Conservation (phyloP, 2,113 vertebrate genomes). For the Aythya baeri region DNA sequence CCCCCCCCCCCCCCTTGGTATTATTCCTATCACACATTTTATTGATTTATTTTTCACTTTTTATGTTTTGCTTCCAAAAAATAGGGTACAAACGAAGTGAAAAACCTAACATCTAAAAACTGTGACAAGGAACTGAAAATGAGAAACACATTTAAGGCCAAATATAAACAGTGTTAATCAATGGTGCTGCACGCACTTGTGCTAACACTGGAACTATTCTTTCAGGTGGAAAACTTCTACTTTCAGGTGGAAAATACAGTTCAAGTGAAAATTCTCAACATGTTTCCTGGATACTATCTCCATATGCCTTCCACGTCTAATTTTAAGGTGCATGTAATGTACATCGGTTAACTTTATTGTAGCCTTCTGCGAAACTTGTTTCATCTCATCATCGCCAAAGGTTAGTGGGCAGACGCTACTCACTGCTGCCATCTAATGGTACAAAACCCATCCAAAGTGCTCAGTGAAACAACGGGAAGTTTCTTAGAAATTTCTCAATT, state of each 20-base stretch:
- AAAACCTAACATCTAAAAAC: not conserved
- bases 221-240: not conserved
- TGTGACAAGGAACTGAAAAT: not conserved
- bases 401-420: not conserved
- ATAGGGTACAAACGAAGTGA: not conserved
- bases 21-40: not conserved
- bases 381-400: fast-evolving
- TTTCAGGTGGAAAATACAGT: not conserved
- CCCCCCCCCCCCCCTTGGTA: not conserved
- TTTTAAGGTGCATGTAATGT: not conserved
- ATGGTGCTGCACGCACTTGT: not conserved
- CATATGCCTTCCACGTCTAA: too few species aligned
- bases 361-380: not conserved
- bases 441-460: not conserved
- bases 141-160: not conserved
- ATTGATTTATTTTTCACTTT: not conserved
- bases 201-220: not conserved
- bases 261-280: not conserved
- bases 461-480: not conserved
- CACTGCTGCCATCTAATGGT: slow-evolving; percentile 29
- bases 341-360: not conserved
- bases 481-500: not conserved
- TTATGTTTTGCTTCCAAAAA: not conserved
- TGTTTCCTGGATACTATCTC: not conserved
- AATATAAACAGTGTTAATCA: not conserved